These are phyloP conservation scores for Pseudopipra pipra DNA, from an alignment of 2,113 vertebrate genomes.

Conservation along the genomic window DNA sequence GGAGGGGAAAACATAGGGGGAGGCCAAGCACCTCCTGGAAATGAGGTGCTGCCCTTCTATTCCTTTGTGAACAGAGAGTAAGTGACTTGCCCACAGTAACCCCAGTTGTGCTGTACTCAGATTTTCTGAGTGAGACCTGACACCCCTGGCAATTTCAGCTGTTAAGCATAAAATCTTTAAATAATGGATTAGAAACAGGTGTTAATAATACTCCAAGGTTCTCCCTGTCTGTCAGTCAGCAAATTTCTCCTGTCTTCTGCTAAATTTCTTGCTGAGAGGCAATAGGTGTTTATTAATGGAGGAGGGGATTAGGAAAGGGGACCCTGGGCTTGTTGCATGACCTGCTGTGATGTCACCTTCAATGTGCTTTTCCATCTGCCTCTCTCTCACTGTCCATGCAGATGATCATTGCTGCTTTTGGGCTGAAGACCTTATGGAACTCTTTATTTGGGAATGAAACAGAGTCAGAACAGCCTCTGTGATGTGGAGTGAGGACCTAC, in stretches of 20 bases:
- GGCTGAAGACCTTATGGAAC: background rate
- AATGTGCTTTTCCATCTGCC: background rate
- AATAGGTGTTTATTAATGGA: background rate
- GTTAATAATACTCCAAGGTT: background rate
- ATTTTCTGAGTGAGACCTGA: background rate
- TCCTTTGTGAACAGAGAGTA: background rate
- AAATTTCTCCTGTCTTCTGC: background rate
- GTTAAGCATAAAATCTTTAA: background rate
- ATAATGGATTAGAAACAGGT: background rate
- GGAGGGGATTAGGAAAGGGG: background rate
- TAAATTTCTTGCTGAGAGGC: background rate
- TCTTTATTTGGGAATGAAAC: background rate
- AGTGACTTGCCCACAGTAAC: background rate
- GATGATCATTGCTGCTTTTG: rapidly evolving
- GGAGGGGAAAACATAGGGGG: background rate
- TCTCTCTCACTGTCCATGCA: background rate
- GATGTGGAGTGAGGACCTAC: background rate
- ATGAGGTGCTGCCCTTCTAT: background rate
- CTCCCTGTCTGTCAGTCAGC: background rate
- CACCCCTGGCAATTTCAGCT: background rate
- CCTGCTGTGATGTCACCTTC: background rate
- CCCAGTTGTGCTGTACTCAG: background rate
- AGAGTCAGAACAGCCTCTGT: background rate
- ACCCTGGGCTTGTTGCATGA: background rate
- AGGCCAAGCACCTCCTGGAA: background rate